Percentiles rank a stretch among this genome's conserved stretches.
These are phyloP conservation scores for Terebella lapidaria DNA, from an alignment of 2,888 invertebrate genomes.

Conservation along the genomic window DNA sequence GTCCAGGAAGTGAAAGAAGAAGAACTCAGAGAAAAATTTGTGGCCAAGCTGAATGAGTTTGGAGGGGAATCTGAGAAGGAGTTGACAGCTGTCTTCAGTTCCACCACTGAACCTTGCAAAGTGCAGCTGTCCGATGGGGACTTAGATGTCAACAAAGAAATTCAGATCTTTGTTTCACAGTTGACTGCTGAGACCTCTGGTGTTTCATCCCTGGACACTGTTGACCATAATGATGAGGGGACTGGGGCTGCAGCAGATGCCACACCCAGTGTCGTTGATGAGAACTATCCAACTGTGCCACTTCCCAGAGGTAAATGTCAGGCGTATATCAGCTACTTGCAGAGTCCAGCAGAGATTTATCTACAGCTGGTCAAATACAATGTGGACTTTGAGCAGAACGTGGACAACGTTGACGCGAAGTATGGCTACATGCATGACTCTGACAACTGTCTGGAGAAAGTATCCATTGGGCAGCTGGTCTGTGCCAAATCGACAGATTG, in stretches of 20 bases:
- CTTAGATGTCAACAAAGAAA: background rate
- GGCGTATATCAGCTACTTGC: slow-evolving; percentile 12
- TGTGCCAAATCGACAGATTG: slow-evolving; percentile 33
- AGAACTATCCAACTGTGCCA: background rate
- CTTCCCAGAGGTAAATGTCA: background rate
- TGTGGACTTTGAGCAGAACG: slow-evolving; percentile 15
- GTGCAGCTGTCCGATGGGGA: background rate
- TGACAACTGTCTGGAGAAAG: slow-evolving; percentile 8
- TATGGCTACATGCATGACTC: slow-evolving; percentile 12
- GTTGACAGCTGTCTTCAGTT: slow-evolving; percentile 26
- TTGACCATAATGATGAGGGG: background rate
- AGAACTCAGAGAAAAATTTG: background rate
- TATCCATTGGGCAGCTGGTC: slow-evolving; percentile 23
- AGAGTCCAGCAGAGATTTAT: slow-evolving; percentile 25
- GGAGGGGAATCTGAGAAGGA: slow-evolving; percentile 27
- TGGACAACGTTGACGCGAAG: slow-evolving; percentile 19
- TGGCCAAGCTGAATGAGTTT: background rate
- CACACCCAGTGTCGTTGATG: background rate
- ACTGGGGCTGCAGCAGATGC: background rate
- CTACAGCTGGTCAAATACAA: slow-evolving; percentile 26
- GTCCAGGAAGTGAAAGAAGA: background rate
- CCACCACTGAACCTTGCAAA: slow-evolving; percentile 2
- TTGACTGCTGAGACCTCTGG: background rate
- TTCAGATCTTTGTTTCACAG: background rate
- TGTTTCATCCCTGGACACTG: no score